These are phyloP conservation scores for Callospermophilus lateralis DNA, from an alignment of 2,113 vertebrate species.

Conservation along the genomic window DNA sequence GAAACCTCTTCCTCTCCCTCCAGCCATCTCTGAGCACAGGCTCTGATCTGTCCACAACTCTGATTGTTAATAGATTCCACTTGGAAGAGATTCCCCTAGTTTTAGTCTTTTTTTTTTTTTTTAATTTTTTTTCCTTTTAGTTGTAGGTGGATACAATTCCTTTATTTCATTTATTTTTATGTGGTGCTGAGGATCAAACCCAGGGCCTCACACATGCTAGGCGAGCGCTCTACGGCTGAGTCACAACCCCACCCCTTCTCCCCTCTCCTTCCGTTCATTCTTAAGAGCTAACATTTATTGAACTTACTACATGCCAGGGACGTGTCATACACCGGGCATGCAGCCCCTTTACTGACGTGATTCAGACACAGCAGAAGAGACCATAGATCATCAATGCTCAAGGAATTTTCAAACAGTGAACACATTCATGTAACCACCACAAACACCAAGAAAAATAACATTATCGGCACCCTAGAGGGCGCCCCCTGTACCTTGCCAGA, in stretches of 20 bases:
- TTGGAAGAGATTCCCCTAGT: not conserved
- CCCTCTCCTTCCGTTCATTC: no score
- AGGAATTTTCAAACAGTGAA: not conserved
- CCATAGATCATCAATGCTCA: not conserved
- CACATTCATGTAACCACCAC: not conserved
- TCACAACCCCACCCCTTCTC: not conserved
- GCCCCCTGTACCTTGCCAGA: not conserved
- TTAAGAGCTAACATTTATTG: not conserved
- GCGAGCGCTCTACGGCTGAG: no score
- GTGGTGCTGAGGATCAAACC: no score
- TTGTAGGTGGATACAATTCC: no score
- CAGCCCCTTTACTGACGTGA: not conserved
- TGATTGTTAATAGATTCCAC: not conserved
- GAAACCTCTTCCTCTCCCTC: not conserved
- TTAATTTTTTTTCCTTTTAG: no score
- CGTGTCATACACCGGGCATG: not conserved
- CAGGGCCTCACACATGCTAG: no score
- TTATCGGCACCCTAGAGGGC: no score
- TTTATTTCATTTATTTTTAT: no score
- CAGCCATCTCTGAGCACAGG: not conserved
- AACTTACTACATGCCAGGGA: not conserved
- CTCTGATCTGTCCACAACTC: conserved; percentile 74
- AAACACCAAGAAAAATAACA: not conserved
- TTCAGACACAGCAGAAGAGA: not conserved
- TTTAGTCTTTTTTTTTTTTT: not conserved